phyloP scores from a whole-genome alignment of 2,113 vertebrate genomes.

The Entelurus aequoreus region DNA sequence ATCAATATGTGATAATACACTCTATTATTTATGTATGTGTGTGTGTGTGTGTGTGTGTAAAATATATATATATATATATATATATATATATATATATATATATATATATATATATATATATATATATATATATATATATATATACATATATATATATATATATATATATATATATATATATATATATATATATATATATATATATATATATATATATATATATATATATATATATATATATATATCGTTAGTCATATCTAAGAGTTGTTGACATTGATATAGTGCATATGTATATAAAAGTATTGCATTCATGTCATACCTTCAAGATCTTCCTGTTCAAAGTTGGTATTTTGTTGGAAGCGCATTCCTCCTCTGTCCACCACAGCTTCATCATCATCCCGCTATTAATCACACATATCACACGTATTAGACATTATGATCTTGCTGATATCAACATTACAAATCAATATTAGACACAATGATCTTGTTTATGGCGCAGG shows the following conservation, averaged over 20 bases:
- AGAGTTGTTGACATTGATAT: neutral
- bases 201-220: no score
- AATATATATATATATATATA: neutral
- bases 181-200: no score
- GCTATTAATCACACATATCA: conserved; percentile 68
- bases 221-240: no score
- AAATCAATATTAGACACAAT: neutral
- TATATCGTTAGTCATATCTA: no score
- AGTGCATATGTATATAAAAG: neutral
- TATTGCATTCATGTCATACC: conserved; percentile 64
- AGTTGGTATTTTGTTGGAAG: conserved; percentile 86
- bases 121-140: no score
- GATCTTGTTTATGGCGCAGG: no score
- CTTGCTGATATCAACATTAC: neutral
- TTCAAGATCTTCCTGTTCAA: conserved; percentile 97
- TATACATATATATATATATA: no score
- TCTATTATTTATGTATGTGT: neutral
- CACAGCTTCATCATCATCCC: conserved; percentile 92
- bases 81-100: neutral
- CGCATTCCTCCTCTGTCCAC: conserved; percentile 89
- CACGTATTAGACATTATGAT: neutral
- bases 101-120: no score
- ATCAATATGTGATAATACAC: conserved; percentile 5
- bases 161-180: no score
- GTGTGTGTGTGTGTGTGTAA: no score